Base-by-base conservation (phyloP, 2,888 invertebrate species). In the Tiphia femorata region DNA sequence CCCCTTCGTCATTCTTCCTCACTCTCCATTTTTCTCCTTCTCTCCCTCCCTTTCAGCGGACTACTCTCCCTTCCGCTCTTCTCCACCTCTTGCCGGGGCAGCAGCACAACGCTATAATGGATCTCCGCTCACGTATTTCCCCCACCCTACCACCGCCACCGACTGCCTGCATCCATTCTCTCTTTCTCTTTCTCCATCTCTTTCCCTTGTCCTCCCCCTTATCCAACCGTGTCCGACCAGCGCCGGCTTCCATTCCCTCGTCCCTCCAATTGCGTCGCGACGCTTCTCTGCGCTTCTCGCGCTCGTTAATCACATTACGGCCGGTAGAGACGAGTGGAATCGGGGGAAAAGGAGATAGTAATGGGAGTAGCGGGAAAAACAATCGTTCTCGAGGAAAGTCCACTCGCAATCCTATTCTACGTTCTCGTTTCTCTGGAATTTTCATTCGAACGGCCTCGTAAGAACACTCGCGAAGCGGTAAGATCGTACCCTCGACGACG, bases 231-330 rank as follows among this genome's bases (percentile, higher is more conserved):
- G n/a, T n/a, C n/a, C n/a, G n/a, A n/a, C n/a, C 40, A 14, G 20
- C 23, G 17, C 33, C 30, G 8, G 10, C 43, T 23, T 19, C 33
- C n/a, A 19, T 19, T 17, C 37, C 10, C 46, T 30, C 16, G n/a
- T 19, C 44, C 12, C 23, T 25, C 6, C 37, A 16, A 25, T 43
- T 8, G 10, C 10, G 20, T 21, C 29, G 37, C 44, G 49, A 41
- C 53, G 47, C 50, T 53, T 53, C 50, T 46, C 44, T 47, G 37
- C 53, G 47, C 50, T 53, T 53, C 50, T 46, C 50, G 38, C 46
- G 48, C 54, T 51, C 57, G 59, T 66, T 66, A 67, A 67, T 66
- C 62, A 50, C 47, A 44, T 67, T 63, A 63, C 55, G 43, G 4
- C 48, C 38, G 47, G 52, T 54, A 40, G 23, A 51, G 30, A 48